A percentile compares a stretch with the other conserved stretches of the same genome.
These are phyloP conservation scores for Gila orcuttii DNA, from an alignment of 2,113 vertebrate genomes.

Conservation along the genomic window DNA sequence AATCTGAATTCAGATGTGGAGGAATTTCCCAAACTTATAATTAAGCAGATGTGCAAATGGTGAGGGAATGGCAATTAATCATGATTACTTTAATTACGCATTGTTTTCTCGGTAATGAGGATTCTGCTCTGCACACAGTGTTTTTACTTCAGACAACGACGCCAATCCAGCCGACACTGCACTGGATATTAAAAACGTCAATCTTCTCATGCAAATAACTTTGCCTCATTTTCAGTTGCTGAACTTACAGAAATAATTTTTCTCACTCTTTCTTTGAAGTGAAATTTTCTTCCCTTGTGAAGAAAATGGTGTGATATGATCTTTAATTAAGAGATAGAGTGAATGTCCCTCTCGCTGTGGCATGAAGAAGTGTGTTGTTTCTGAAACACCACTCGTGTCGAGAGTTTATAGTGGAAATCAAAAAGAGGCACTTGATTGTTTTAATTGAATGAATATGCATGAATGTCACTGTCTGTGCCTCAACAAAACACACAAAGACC, in stretches of 20 bases:
- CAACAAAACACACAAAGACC: slow-evolving; percentile 12
- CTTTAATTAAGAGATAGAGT: slow-evolving; percentile 78
- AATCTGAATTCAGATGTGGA: background rate
- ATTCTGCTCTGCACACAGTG: slow-evolving; percentile 51
- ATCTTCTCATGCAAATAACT: slow-evolving; percentile 68
- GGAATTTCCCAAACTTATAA: slow-evolving; percentile 64
- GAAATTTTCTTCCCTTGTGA: slow-evolving; percentile 55
- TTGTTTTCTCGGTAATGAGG: slow-evolving; percentile 69
- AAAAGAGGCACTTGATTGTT: slow-evolving; percentile 42
- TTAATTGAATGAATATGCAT: slow-evolving; percentile 22
- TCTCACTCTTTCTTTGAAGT: slow-evolving; percentile 64
- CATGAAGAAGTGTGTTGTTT: slow-evolving; percentile 52
- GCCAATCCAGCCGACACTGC: slow-evolving; percentile 64
- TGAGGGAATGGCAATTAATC: slow-evolving; percentile 68
- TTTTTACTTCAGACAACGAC: background rate
- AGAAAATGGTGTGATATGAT: slow-evolving; percentile 72
- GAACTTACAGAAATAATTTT: slow-evolving; percentile 57
- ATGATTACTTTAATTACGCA: slow-evolving; percentile 74
- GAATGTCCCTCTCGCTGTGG: slow-evolving; percentile 59
- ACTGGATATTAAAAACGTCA: slow-evolving; percentile 74
- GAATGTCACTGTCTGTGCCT: background rate
- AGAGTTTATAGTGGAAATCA: slow-evolving; percentile 64
- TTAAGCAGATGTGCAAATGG: slow-evolving; percentile 72
- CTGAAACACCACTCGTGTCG: slow-evolving; percentile 66
- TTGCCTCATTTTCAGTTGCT: slow-evolving; percentile 61